Percentiles rank a stretch among this genome's conserved stretches.
phyloP scores from a whole-genome alignment of 2,888 invertebrate genomes.

The Cryptosula pallasiana region DNA sequence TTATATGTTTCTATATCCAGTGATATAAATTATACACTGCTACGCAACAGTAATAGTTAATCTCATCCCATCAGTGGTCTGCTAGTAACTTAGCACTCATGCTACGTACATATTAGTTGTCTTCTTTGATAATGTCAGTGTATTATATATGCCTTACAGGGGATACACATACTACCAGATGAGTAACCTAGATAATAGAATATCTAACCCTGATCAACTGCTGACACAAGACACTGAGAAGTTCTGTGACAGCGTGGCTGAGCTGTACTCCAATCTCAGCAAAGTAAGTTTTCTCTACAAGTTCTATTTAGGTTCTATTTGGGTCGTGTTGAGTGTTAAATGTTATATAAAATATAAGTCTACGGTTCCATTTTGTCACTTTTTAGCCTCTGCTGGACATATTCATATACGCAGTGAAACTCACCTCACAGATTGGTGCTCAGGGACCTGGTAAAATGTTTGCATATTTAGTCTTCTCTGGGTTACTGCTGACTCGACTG shows the following conservation, averaged over 20 bases:
- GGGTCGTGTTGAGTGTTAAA: too few relatives aligned
- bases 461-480: slow-evolving; percentile 78
- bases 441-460: slow-evolving; percentile 87
- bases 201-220: slow-evolving; percentile 91
- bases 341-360: not conserved
- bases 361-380: too few relatives aligned
- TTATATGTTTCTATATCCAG: too few relatives aligned
- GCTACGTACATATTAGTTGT: too few relatives aligned
- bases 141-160: slow-evolving; percentile 59
- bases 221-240: slow-evolving; percentile 94
- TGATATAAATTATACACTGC: too few relatives aligned
- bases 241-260: slow-evolving; percentile 91
- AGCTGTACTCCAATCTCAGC: slow-evolving; percentile 91
- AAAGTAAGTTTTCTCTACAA: slow-evolving; percentile 59
- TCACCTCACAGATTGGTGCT: slow-evolving; percentile 79
- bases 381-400: slow-evolving; percentile 80
- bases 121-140: too few relatives aligned
- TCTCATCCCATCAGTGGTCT: too few relatives aligned
- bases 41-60: too few relatives aligned
- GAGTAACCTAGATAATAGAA: slow-evolving; percentile 87
- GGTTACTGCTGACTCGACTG: slow-evolving; percentile 76
- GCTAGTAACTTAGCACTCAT: too few relatives aligned
- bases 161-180: slow-evolving; percentile 95
- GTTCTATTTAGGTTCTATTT: too few relatives aligned
- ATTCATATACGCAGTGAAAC: slow-evolving; percentile 81